phyloP scores from a whole-genome alignment of 2,797 vertebrate genomes.

The Sebastes miniatus region DNA sequence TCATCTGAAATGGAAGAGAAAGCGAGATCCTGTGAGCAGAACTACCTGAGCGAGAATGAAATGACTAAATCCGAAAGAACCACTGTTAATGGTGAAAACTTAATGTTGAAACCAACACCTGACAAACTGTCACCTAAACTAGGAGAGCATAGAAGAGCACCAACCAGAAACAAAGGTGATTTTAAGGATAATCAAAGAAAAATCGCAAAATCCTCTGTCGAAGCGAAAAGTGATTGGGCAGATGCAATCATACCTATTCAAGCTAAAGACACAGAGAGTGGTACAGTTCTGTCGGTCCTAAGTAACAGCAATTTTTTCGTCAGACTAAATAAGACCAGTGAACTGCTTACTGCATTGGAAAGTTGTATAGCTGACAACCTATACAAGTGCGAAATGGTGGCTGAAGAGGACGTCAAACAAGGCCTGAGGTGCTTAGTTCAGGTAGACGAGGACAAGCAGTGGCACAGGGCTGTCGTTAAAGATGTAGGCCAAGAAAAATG shows the following conservation, averaged over 20 bases:
- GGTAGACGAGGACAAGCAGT: constrained; percentile 61
- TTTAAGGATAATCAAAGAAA: neutral
- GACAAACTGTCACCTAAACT: neutral
- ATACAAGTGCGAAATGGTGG: constrained; percentile 37
- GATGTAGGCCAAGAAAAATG: constrained; percentile 54
- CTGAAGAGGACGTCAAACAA: constrained; percentile 66
- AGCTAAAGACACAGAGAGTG: constrained; percentile 70
- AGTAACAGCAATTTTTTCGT: constrained; percentile 75
- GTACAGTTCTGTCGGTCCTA: constrained; percentile 72
- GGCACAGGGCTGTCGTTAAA: constrained; percentile 79
- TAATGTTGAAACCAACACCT: neutral
- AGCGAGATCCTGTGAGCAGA: neutral
- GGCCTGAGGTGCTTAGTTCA: constrained; percentile 81
- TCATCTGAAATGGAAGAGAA: neutral
- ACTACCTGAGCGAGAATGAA: neutral
- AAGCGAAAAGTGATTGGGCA: neutral
- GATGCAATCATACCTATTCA: constrained; percentile 48
- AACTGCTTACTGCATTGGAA: constrained; percentile 61
- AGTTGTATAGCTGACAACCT: constrained; percentile 62
- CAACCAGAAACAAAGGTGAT: neutral
- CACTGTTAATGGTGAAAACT: neutral
- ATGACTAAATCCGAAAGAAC: neutral
- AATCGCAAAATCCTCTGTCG: neutral
- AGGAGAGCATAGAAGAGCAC: neutral
- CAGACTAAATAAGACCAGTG: constrained; percentile 68